Percentiles rank a stretch among this genome's conserved stretches.
Conservation (phyloP, 2,113 vertebrate genomes). For the Notarius lentiginosus region DNA sequence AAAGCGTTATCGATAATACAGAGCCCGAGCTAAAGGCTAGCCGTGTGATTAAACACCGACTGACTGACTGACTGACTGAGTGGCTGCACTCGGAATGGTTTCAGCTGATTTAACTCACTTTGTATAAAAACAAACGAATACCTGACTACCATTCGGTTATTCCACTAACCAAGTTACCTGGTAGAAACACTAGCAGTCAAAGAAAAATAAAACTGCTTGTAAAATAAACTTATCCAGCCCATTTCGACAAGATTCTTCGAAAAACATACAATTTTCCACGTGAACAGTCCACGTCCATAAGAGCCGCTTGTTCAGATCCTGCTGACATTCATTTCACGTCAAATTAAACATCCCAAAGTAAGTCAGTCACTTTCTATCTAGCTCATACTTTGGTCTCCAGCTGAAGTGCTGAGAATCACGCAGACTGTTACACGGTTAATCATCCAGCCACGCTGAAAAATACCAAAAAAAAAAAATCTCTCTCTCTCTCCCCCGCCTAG, state of each 20-base stretch:
- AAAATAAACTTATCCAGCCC: neutral
- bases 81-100: neutral
- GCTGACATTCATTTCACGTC: slow-evolving; percentile 34
- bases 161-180: too few relatives aligned
- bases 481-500: too few relatives aligned
- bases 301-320: slow-evolving; percentile 12
- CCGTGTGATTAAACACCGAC: neutral
- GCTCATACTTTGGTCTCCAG: neutral
- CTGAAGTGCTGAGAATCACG: neutral
- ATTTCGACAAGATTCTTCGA: neutral
- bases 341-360: slow-evolving; percentile 46
- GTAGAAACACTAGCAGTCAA: neutral
- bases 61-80: too few relatives aligned
- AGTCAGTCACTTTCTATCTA: slow-evolving; percentile 1
- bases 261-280: slow-evolving; percentile 35
- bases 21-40: neutral
- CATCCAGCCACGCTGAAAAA: neutral
- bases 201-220: neutral
- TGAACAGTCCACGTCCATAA: slow-evolving; percentile 26
- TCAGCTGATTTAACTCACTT: neutral
- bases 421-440: neutral
- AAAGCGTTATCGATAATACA: neutral
- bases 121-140: neutral
- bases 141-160: neutral
- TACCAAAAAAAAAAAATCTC: neutral